Base-by-base conservation (phyloP, 1,140 invertebrate species). In the Hypsibius dujardini region DNA sequence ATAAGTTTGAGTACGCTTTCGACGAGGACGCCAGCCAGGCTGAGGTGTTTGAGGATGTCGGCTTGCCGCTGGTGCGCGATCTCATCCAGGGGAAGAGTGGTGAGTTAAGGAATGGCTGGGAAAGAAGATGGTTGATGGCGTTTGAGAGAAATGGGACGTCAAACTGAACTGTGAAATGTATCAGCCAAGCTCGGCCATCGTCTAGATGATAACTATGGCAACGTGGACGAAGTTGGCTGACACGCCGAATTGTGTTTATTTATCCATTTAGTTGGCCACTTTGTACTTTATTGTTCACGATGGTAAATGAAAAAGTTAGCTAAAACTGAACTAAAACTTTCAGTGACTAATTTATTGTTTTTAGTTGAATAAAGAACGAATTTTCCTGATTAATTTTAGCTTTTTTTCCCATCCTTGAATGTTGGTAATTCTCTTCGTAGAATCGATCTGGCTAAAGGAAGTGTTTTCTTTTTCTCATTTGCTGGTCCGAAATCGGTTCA, bases 41-140 rank as follows among this genome's bases (percentile, higher is more conserved):
- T 77, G 86, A 90, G 71, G 81, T 96, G 12, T 97, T 94, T 79
- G 85, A 88, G 60, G 81, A 84, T 71, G 87, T 92, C n/a, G 89
- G 90, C 1, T 81, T 88, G 62, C 92, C 93, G 1, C 80, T 98
- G 1, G 86, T 98, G 0, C 85, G 90, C 72, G 82, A 85, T 75
- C 76, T 86, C 1, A 71, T 85, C 1, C 76, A 76, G 70, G 84
- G 84, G 2, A 88, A 88, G 79, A 96, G 95, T 83, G 89, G 81
- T 81, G 74, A 74, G 76, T 67, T 59, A 14, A 12, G 74, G 3
- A 12, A 15, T 15, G 7, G 7, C 3, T 67, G 12, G 50, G n/a
- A 56, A n/a, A 12, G 7, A 56, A 56, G n/a, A 56, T 28, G 28
- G 28, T 28, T 28, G 28, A 28, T 28, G 28, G 28, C 28, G 50